Evolutionary conservation across 2,888 invertebrate species (phyloP), one percentile per base, ranked within the genome.

Genomic region (Ectemnius continuus): DNA sequence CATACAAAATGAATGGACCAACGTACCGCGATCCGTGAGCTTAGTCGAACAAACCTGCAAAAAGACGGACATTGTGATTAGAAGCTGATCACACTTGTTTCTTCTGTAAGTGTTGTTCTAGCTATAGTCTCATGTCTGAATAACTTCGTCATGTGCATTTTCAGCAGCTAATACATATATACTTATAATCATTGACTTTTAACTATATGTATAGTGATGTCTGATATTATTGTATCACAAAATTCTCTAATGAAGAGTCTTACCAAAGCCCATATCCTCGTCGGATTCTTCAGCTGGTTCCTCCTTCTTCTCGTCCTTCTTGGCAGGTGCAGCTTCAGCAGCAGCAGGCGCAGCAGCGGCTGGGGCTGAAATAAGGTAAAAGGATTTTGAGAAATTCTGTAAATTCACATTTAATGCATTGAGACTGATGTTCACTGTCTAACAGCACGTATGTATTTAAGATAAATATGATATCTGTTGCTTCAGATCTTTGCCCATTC

Each of bases 191-290:
- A 93, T 91, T 88, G 91, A 89, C 85, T 72, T 45, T 67, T 36
- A 66, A 73, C 60, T 20, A 59, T 63, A 56, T 67, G 52, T 64
- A n/a, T 63, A 36, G 36, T 23, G 46, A 47, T 18, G 26, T 75
- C 45, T 20, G 0, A 16, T 60, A 36, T 20, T 60, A 45, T 26
- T 60, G 13, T n/a, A 6, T 46, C 68, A 52, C 71, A 76, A 62
- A 76, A 45, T 56, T 64, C 14, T 62, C 45, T 60, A 66, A 78
- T 61, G 75, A 67, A 47, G 36, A 64, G 84, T 91, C 92, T 92
- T 91, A 94, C 96, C 97, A 92, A 98, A 96, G 91, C 97, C 98
- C 97, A 98, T 97, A 92, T 97, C 98, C 85, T 97, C 97, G 85
- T 97, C 97, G 75, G 95, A 95, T 91, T 97, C 96, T 88, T 95